Conservation (phyloP, 2,797 vertebrate genomes). For the Fistularia tabacaria region DNA sequence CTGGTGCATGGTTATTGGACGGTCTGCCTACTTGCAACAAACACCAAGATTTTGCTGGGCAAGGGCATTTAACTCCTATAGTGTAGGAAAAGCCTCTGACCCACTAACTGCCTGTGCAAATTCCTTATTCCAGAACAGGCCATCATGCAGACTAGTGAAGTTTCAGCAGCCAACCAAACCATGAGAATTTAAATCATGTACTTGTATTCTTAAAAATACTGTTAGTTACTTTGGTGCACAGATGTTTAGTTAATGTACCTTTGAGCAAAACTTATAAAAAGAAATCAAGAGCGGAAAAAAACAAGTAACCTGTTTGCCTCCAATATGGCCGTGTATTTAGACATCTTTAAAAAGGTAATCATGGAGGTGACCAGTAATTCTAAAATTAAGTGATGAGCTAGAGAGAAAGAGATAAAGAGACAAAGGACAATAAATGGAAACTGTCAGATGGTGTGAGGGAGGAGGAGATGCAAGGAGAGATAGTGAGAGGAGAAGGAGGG, state of each 20-base stretch:
- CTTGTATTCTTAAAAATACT: not conserved
- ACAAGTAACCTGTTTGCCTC: too few species aligned
- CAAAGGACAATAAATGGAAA: conserved; percentile 61
- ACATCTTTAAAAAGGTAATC: conserved; percentile 26
- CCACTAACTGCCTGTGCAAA: conserved; percentile 14
- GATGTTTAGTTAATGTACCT: not conserved
- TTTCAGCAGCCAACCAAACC: conserved; percentile 37
- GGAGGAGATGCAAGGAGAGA: conserved; percentile 57
- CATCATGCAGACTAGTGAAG: conserved; percentile 37
- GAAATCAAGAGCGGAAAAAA: too few species aligned
- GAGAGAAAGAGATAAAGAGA: conserved; percentile 52
- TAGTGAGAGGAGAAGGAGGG: conserved; percentile 44
- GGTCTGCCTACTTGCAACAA: conserved; percentile 24
- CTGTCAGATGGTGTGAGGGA: conserved; percentile 70
- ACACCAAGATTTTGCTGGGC: conserved; percentile 20
- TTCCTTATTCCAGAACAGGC: conserved; percentile 24
- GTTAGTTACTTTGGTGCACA: conserved; percentile 1
- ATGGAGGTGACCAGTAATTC: conserved; percentile 35
- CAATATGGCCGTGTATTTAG: too few species aligned
- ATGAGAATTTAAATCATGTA: conserved; percentile 16
- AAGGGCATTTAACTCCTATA: conserved; percentile 15
- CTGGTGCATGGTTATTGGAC: conserved; percentile 34
- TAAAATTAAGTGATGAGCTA: conserved; percentile 41
- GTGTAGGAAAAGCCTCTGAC: conserved; percentile 26
- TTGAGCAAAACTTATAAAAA: too few species aligned